Evolutionary conservation across 2,797 vertebrate species (phyloP), one percentile per base, ranked within the genome.

Genomic region (Fratercula arctica): DNA sequence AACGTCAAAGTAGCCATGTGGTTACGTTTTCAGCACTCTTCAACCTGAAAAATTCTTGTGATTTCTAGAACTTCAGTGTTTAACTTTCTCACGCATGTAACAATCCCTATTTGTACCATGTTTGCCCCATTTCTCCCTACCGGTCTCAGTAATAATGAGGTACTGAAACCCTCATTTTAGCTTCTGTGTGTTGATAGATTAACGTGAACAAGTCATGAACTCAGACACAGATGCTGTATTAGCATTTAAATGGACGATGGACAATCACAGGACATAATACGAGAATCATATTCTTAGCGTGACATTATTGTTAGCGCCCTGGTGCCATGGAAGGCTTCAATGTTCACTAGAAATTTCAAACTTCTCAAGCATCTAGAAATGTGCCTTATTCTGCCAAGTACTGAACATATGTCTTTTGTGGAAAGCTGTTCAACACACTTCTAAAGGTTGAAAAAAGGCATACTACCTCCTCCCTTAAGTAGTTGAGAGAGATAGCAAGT

Each of bases 351-450:
- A 82, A 82, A 90, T 87, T 75, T 72, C 63, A 93, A 51, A 74
- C 81, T 89, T 93, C 73, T 82, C 60, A 90, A 67, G 77, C 72
- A 87, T 93, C 78, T 89, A 68, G 78, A 87, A 89, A 77, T 3
- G 5, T 76, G 16, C 59, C 73, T 85, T 86, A 31, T 64, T 74
- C 75, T 90, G 75, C 74, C 90, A 95, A 89, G 28, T 56, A 39
- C 46, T 37, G 70, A 93, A 86, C 76, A 84, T 86, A 54, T 26
- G 53, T 89, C 88, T 87, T 90, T 43, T 57, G 46, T 37, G 43
- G 66, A 87, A 85, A 90, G 60, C 75, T 87, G 41, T 57, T 93
- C 66, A 80, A 43, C 1, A 14, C 53, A 68, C 77, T 95, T 95
- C 67, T 74, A 53, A n/a, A 82, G 74, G 70, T 33, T 63, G 77